phyloP scores from a whole-genome alignment of 2,888 invertebrate genomes.

The Pseudococcus viburni region DNA sequence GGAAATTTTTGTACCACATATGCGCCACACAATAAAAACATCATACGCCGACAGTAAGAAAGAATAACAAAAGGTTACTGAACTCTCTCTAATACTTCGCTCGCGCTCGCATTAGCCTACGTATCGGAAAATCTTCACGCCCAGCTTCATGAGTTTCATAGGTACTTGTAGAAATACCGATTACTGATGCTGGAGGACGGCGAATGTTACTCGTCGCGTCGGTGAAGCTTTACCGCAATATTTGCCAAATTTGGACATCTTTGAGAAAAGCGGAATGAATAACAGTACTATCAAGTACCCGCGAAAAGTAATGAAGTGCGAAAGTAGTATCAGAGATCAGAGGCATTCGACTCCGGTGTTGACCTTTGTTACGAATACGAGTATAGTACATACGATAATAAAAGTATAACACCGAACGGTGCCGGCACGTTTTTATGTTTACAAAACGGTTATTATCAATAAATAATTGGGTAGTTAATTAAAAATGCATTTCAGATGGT shows the following conservation, averaged over 20 bases:
- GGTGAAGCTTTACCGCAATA: not conserved
- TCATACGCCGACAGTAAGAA: not conserved
- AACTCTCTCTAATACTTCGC: not conserved
- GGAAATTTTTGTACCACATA: no score
- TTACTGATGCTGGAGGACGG: not conserved
- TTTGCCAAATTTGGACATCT: not conserved
- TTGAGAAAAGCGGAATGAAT: not conserved
- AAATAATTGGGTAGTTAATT: slow-evolving; percentile 32
- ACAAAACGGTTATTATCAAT: slow-evolving; percentile 27
- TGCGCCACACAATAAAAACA: not conserved
- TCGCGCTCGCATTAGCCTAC: not conserved
- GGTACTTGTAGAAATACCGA: not conserved
- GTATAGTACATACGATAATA: not conserved
- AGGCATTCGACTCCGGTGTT: not conserved
- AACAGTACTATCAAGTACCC: not conserved
- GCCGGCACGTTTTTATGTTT: not conserved
- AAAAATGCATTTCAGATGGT: not conserved
- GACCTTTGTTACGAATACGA: not conserved
- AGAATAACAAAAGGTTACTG: not conserved
- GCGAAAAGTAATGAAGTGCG: not conserved
- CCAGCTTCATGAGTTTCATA: not conserved
- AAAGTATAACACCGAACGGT: not conserved
- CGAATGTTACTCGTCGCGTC: not conserved
- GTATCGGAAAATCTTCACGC: not conserved
- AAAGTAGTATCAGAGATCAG: not conserved